Evolutionary conservation across 2,797 vertebrate species (phyloP).

Genomic region (Onychomys arenicola): DNA sequence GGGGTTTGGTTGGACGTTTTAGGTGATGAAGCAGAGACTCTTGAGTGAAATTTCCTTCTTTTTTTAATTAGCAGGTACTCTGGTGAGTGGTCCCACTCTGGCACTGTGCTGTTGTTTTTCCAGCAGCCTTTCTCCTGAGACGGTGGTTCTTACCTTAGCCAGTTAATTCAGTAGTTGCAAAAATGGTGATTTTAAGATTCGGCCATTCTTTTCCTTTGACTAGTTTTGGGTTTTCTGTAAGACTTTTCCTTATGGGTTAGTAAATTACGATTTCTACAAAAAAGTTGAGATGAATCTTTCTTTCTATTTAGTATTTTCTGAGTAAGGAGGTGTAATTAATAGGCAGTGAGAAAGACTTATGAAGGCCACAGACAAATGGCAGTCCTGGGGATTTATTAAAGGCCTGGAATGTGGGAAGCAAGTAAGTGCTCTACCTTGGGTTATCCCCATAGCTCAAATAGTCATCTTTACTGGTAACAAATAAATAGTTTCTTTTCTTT

Average conservation of each 20-base stretch:
- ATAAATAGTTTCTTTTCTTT: conserved; percentile 47
- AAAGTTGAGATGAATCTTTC: conserved; percentile 37
- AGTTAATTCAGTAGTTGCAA: conserved; percentile 54
- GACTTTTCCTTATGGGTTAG: background rate
- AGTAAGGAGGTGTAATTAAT: conserved; percentile 4
- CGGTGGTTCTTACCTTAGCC: background rate
- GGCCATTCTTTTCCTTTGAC: conserved; percentile 22
- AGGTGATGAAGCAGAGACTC: conserved; percentile 28
- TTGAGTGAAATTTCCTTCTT: background rate
- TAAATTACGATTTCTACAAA: conserved; percentile 55
- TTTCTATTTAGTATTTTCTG: conserved; percentile 58
- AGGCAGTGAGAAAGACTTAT: background rate
- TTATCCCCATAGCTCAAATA: background rate
- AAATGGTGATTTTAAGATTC: conserved; percentile 58
- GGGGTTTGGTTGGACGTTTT: conserved; percentile 46
- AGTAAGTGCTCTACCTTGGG: background rate
- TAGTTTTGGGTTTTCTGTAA: conserved; percentile 49
- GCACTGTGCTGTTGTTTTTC: background rate
- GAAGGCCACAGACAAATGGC: background rate
- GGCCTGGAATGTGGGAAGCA: background rate
- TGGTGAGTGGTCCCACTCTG: background rate
- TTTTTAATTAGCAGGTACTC: conserved; percentile 9
- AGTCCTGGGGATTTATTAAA: background rate
- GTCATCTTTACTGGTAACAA: conserved; percentile 6
- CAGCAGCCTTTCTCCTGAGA: background rate